These are phyloP conservation scores for Montipora efflorescens DNA, from an alignment of 64 coral and sea anemone genomes.

Conservation along the genomic window DNA sequence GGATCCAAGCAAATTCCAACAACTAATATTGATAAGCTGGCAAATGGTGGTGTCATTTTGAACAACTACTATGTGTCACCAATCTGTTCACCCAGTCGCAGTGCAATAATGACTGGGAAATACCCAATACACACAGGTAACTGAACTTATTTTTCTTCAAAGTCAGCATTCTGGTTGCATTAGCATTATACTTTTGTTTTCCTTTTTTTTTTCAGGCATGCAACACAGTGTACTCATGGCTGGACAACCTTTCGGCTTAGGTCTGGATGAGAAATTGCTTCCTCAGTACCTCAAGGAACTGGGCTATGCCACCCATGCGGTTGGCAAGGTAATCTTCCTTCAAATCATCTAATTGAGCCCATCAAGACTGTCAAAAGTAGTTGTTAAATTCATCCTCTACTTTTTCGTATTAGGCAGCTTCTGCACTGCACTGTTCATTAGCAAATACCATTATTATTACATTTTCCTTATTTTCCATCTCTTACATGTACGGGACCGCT, in stretches of 20 bases:
- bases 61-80: slow-evolving; percentile 72
- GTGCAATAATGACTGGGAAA: slow-evolving; percentile 59
- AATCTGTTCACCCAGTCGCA: slow-evolving; percentile 56
- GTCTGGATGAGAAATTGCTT: slow-evolving; percentile 72
- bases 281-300: slow-evolving; percentile 79
- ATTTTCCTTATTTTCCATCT: no score
- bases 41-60: slow-evolving; percentile 40
- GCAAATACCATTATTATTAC: no score
- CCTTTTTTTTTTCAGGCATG: slow-evolving; percentile 25
- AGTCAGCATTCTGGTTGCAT: not conserved
- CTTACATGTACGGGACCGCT: no score
- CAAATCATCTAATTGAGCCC: no score
- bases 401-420: no score
- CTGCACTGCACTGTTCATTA: no score
- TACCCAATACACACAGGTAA: slow-evolving; percentile 63
- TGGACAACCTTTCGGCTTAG: slow-evolving; percentile 66
- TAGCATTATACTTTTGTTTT: no score
- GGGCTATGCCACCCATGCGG: slow-evolving; percentile 74
- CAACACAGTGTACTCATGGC: slow-evolving; percentile 63
- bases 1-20: slow-evolving; percentile 59
- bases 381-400: no score
- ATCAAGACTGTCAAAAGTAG: no score
- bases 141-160: not conserved
- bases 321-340: slow-evolving; percentile 61
- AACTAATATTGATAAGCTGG: slow-evolving; percentile 39